Base-by-base conservation (phyloP, 2,888 invertebrate genomes). In the Acheta domesticus region DNA sequence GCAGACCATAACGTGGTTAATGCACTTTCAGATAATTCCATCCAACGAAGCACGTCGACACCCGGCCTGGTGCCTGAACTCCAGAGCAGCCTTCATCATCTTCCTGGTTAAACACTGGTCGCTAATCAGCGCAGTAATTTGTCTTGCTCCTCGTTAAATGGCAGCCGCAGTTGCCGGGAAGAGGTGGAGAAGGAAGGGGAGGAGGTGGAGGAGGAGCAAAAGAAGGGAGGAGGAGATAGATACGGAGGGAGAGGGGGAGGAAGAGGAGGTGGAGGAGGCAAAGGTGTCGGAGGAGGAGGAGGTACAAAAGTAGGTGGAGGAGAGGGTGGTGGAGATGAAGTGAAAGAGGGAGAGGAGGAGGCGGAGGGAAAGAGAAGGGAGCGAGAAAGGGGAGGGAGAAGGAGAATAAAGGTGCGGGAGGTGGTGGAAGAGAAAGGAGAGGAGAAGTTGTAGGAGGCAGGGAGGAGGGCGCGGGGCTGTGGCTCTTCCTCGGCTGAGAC, bases 101-200 rank as follows among this genome's bases (percentile, higher is more conserved):
- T 14, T 14, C 62, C 62, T n/a, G 62, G 62, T n/a, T 62, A 62
- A 62, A 62, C 62, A 62, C 62, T 16, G 62, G 62, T 14, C 62
- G 62, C 62, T 62, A 62, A 62, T 62, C 62, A 62, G 62, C 62
- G 62, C 62, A n/a, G 62, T 62, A 62, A 62, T 62, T 62, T 62
- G 62, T 62, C 62, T 62, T 62, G 62, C 62, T 62, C 16, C 62
- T 62, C 62, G 62, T 62, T 62, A 62, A 19, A n/a, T 19, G 62
- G 62, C 62, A 5, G 62, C 14, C 16, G 62, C 62, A 8, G 12
- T 62, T 16, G 62, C 8, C 8, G n/a, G 62, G 62, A 62, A 19
- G 16, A 8, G 4, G 8, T 4, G 14, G 62, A 62, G 62, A n/a
- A 14, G 62, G 62, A 19, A n/a, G 4, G 12, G 12, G 62, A 1